Conservation (phyloP, 2,113 vertebrate species). For the Diphyllodes magnificus region DNA sequence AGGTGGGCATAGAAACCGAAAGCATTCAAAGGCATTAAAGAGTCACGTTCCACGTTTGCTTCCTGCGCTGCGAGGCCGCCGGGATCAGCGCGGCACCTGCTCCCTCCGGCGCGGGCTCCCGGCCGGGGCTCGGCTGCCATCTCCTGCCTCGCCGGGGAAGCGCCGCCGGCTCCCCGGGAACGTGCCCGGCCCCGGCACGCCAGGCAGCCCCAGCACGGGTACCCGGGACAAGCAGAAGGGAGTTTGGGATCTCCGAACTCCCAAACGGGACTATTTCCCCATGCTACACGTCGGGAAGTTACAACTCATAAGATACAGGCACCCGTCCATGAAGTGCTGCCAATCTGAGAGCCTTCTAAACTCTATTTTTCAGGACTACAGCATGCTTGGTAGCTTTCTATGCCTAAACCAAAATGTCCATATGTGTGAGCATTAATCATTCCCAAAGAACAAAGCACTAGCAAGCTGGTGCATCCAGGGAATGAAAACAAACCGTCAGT, state of each 20-base stretch:
- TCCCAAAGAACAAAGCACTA: neutral
- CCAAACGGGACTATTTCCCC: neutral
- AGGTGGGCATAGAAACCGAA: constrained; percentile 46
- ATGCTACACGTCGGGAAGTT: rapidly evolving
- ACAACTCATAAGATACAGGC: neutral
- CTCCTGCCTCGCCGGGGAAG: constrained; percentile 34
- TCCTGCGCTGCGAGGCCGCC: neutral
- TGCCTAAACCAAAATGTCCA: rapidly evolving
- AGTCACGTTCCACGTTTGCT: constrained; percentile 25
- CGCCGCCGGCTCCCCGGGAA: rapidly evolving
- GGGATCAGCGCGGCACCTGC: constrained; percentile 57
- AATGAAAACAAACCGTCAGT: rapidly evolving
- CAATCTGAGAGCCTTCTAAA: neutral
- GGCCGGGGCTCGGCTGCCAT: constrained; percentile 38
- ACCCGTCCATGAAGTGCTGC: rapidly evolving
- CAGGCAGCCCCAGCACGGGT: rapidly evolving
- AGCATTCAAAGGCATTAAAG: constrained; percentile 41
- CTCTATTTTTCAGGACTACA: neutral
- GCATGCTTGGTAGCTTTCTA: rapidly evolving
- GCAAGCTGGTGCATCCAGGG: neutral
- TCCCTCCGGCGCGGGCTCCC: neutral
- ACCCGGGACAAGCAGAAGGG: no score
- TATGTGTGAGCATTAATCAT: neutral
- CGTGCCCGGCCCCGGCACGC: rapidly evolving
- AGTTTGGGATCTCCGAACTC: rapidly evolving